Evolutionary conservation across 1,140 invertebrate species (phyloP).

Genomic region (Steinernema feltiae): DNA sequence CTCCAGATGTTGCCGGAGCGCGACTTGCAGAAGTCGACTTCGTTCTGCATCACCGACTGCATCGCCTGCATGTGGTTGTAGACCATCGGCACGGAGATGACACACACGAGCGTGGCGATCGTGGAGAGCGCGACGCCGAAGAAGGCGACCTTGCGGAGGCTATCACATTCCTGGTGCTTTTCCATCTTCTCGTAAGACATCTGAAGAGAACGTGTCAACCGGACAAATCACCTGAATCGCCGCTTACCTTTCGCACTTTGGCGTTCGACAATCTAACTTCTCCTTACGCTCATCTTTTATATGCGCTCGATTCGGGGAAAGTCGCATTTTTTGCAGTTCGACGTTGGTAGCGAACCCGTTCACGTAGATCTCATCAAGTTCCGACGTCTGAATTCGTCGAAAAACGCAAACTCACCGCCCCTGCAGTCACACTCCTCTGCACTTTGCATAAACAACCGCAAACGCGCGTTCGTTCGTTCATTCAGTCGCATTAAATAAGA

Average conservation of each 20-base stretch:
- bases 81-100: constrained; percentile 55
- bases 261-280: background rate
- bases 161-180: background rate
- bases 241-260: background rate
- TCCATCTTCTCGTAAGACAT: background rate
- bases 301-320: background rate
- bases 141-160: constrained; percentile 38
- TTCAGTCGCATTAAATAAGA: background rate
- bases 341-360: background rate
- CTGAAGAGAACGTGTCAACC: background rate
- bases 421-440: background rate
- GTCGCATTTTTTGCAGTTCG: background rate
- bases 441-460: background rate
- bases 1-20: constrained; percentile 50
- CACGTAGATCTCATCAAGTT: background rate
- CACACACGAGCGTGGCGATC: constrained; percentile 54
- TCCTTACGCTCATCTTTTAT: background rate
- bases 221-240: background rate
- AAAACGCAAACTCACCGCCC: background rate
- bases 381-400: background rate
- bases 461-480: background rate
- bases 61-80: constrained; percentile 56
- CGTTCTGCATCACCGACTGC: constrained; percentile 51
- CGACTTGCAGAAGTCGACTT: constrained; percentile 51
- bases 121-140: constrained; percentile 46